Percentiles rank a stretch among this genome's conserved stretches.
Conservation (phyloP, 1,140 invertebrate species). For the Pogonus chalceus region DNA sequence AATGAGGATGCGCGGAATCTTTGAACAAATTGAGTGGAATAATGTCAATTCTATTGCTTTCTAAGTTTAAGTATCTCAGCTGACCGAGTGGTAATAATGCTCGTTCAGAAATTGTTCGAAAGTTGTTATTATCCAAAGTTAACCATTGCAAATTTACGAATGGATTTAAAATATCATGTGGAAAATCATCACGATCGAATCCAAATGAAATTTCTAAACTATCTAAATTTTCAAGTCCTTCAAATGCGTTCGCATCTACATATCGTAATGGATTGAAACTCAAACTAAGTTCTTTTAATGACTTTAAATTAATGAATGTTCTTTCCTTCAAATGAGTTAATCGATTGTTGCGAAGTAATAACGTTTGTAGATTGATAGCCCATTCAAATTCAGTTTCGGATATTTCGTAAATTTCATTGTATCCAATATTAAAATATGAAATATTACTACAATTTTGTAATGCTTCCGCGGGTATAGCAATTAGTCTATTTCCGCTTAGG, state of each 20-base stretch:
- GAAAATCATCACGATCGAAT: slow-evolving; percentile 66
- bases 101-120: slow-evolving; percentile 53
- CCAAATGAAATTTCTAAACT: slow-evolving; percentile 79
- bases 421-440: slow-evolving; percentile 75
- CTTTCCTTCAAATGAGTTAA: slow-evolving; percentile 62
- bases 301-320: slow-evolving; percentile 57
- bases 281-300: slow-evolving; percentile 73
- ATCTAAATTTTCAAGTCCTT: slow-evolving; percentile 61
- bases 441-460: slow-evolving; percentile 58
- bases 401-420: slow-evolving; percentile 72
- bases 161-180: slow-evolving; percentile 57
- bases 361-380: slow-evolving; percentile 69
- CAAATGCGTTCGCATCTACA: slow-evolving; percentile 65
- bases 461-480: slow-evolving; percentile 54
- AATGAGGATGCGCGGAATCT: slow-evolving; percentile 54
- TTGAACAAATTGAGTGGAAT: slow-evolving; percentile 55
- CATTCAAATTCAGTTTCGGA: slow-evolving; percentile 69
- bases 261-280: slow-evolving; percentile 79
- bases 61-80: slow-evolving; percentile 74
- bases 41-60: slow-evolving; percentile 64
- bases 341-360: slow-evolving; percentile 75
- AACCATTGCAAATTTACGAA: slow-evolving; percentile 70
- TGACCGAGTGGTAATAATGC: slow-evolving; percentile 51
- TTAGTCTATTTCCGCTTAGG: slow-evolving; percentile 68
- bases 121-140: slow-evolving; percentile 80